A percentile compares a stretch with the other conserved stretches of the same genome.
Conservation (phyloP, 1,140 invertebrate genomes). For the Propsilocerus akamusi region DNA sequence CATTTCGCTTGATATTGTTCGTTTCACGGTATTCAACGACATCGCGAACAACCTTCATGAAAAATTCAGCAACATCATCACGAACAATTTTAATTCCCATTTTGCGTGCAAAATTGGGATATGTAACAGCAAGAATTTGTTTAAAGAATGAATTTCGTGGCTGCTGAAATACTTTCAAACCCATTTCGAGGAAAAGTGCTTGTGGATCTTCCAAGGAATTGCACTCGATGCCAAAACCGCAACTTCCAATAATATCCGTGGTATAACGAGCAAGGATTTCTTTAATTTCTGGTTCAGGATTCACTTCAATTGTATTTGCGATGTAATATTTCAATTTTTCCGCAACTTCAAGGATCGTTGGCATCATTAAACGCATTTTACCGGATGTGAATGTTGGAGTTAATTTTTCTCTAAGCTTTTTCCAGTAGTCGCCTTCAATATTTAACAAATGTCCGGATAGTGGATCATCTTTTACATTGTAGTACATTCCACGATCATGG, state of each 20-base stretch:
- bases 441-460: conserved; percentile 25
- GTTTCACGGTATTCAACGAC: conserved; percentile 25
- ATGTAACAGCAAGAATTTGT: conserved; percentile 5
- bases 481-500: conserved; percentile 24
- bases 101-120: conserved; percentile 14
- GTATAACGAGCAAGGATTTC: conserved; percentile 36
- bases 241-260: conserved; percentile 34
- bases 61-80: conserved; percentile 18
- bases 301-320: neutral
- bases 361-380: conserved; percentile 34
- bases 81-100: conserved; percentile 11
- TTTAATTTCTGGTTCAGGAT: conserved; percentile 26
- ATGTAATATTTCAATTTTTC: conserved; percentile 9
- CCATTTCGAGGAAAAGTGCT: conserved; percentile 25
- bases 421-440: conserved; percentile 31
- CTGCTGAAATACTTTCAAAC: conserved; percentile 12
- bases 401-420: conserved; percentile 28
- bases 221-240: conserved; percentile 29
- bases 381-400: conserved; percentile 35
- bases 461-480: conserved; percentile 27
- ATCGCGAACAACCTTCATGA: conserved; percentile 26
- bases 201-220: conserved; percentile 25
- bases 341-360: conserved; percentile 18
- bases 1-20: conserved; percentile 23
- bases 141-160: neutral